Conservation (phyloP, 2,113 vertebrate genomes). For the Synchiropus splendidus region DNA sequence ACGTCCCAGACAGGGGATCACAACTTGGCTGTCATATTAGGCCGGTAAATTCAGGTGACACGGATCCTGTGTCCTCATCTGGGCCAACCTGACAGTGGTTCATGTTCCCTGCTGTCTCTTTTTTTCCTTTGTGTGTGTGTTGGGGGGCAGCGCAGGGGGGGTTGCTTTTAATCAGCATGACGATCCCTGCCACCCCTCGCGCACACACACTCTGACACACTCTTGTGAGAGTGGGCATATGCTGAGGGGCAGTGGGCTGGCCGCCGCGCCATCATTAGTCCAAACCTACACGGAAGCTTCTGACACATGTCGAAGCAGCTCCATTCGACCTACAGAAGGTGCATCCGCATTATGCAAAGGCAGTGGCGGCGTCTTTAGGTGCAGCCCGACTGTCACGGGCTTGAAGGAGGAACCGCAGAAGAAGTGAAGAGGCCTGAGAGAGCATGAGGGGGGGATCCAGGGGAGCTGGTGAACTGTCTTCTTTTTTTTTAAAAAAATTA, state of each 20-base stretch:
- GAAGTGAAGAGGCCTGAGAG: constrained; percentile 19
- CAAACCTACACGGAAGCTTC: constrained; percentile 60
- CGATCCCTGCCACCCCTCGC: constrained; percentile 49
- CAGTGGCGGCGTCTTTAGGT: constrained; percentile 55
- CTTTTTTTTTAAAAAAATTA: constrained; percentile 7
- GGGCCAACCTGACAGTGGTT: constrained; percentile 70
- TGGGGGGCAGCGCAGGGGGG: constrained; percentile 52
- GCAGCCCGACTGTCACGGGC: constrained; percentile 62
- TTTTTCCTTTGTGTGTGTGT: constrained; percentile 4
- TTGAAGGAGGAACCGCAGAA: constrained; percentile 44
- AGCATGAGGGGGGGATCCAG: background rate
- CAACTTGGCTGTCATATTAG: constrained; percentile 68
- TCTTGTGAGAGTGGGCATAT: constrained; percentile 53
- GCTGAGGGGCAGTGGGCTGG: constrained; percentile 71
- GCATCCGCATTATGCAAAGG: constrained; percentile 72
- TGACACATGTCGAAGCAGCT: constrained; percentile 72
- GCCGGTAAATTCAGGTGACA: constrained; percentile 70
- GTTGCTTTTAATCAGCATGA: constrained; percentile 70
- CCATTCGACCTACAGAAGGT: constrained; percentile 64
- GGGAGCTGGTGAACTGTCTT: background rate
- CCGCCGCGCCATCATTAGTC: constrained; percentile 73
- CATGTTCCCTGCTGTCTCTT: constrained; percentile 65
- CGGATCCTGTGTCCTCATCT: constrained; percentile 66
- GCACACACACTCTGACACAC: constrained; percentile 13
- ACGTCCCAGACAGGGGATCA: constrained; percentile 64